Evolutionary conservation across 2,797 vertebrate species (phyloP), one percentile per base, ranked within the genome.

Genomic region (Melanotaenia maccullochi): DNA sequence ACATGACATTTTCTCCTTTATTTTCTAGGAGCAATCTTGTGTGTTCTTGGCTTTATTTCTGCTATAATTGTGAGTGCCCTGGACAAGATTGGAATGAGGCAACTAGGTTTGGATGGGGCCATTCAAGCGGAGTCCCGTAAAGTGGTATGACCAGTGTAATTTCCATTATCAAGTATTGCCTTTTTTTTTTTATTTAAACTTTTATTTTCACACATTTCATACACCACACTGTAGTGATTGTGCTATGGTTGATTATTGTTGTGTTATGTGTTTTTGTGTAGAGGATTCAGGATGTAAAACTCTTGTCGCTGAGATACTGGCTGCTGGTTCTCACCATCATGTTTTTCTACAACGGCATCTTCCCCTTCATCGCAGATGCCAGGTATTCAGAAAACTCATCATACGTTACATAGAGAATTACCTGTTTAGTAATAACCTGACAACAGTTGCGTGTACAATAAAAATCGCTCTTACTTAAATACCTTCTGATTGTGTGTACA

Each of bases 341-440:
- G 94, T 96, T 97, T 91, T 96, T 96, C 88, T 96, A 95, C 87
- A 96, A 95, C 0, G 89, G 95, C 25, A 92, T 96, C 67, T 95
- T 96, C 75, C 96, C 94, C 1, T 96, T 95, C 62, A 94, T 96
- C 32, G 96, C 95, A 5, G 94, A 96, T 0, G 94, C 95, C 82
- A 96, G 94, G 94, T 96, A 90, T 32, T 14, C 9, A 9, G 5
- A 47, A 1, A 4, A 32, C 59, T 11, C 2, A 1, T 3, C 1
- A 9, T 25, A 12, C 25, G 40, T 28, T 55, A 28, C 25, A 28
- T 14, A 5, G 52, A 54, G 7, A 28, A 28, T 28, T 28, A 13
- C 52, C 14, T 30, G 28, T 24, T 12, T 11, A 12, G 22, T 9
- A 25, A 1, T 20, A 20, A 47, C 42, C 18, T 47, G 42, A 2